Conservation (phyloP, 2,113 vertebrate species). For the Stegostoma tigrinum region DNA sequence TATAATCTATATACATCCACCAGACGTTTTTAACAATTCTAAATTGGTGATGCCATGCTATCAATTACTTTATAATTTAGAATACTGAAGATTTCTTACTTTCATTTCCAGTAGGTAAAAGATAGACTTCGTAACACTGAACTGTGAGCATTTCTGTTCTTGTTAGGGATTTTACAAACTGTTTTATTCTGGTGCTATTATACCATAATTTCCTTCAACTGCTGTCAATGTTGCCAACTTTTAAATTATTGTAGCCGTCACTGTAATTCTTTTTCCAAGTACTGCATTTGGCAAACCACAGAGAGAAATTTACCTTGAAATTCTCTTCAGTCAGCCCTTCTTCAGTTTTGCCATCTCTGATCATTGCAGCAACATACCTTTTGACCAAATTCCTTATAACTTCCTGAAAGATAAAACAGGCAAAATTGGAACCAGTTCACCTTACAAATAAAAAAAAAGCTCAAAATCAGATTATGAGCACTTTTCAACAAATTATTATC, state of each 20-base stretch:
- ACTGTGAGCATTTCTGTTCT: neutral
- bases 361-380: constrained; percentile 93
- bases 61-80: neutral
- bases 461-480: neutral
- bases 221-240: neutral
- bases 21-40: neutral
- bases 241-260: neutral
- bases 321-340: constrained; percentile 93
- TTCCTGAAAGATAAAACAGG: constrained; percentile 57
- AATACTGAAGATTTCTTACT: neutral
- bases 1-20: neutral
- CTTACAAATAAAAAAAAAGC: neutral
- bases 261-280: neutral
- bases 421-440: neutral
- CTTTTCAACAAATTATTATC: neutral
- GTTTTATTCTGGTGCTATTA: neutral
- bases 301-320: constrained; percentile 73
- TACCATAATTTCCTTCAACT: neutral
- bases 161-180: neutral
- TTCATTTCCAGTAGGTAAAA: neutral
- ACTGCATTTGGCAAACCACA: neutral
- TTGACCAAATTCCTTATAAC: constrained; percentile 90
- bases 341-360: constrained; percentile 89
- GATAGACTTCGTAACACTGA: neutral
- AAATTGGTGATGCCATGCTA: neutral